These are phyloP conservation scores for Platycercus adscitus DNA, from an alignment of 2,113 vertebrate species.

Conservation along the genomic window DNA sequence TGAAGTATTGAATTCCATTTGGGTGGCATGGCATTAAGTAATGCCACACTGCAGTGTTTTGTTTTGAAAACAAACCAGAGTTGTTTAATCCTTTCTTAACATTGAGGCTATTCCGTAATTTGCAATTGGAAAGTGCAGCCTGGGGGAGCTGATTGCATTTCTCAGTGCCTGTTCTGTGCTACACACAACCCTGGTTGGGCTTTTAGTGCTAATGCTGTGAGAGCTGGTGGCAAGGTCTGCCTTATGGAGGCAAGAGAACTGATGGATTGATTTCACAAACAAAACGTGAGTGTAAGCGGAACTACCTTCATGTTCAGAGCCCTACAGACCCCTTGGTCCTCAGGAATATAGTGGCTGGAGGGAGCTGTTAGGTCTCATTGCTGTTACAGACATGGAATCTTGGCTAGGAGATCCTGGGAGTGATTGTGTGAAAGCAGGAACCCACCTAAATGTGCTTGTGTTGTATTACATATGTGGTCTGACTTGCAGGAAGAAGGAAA, in stretches of 20 bases:
- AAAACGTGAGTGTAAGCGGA: neutral
- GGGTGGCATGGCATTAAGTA: neutral
- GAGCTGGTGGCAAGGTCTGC: neutral
- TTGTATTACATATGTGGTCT: neutral
- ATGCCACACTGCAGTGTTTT: neutral
- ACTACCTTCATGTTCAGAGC: neutral
- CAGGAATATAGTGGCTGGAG: neutral
- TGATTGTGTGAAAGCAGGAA: neutral
- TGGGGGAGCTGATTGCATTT: constrained; percentile 44
- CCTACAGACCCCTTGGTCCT: neutral
- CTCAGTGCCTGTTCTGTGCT: neutral
- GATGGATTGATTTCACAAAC: neutral
- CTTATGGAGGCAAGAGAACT: neutral
- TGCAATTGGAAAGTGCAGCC: constrained; percentile 15
- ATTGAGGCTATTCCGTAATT: neutral
- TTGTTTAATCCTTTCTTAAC: neutral
- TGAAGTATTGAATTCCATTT: neutral
- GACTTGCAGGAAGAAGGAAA: neutral
- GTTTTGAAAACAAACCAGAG: constrained; percentile 1
- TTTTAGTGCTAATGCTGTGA: neutral
- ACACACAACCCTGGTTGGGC: neutral
- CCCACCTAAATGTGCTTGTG: neutral
- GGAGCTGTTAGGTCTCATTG: neutral
- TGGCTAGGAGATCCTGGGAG: neutral
- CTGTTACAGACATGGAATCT: neutral